Evolutionary conservation across 2,797 vertebrate genomes (phyloP), one percentile per base, ranked within the genome.

Genomic region (Hapalemur alaotrensis): DNA sequence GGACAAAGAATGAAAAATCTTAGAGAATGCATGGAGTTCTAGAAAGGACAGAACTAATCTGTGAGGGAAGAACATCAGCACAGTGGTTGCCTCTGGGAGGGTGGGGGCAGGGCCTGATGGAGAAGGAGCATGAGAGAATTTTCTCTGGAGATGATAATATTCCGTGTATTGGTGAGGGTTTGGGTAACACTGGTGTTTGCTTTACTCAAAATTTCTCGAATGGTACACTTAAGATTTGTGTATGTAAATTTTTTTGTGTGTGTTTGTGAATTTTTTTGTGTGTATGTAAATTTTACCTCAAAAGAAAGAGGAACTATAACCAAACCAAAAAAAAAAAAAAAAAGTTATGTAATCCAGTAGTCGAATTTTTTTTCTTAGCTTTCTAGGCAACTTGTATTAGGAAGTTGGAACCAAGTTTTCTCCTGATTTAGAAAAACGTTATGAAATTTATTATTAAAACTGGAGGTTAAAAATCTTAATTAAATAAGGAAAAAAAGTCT

Each of bases 381-480:
- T 88, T 9, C 35, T 87, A 28, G 38, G 83, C 18, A 76, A 38
- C 46, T 80, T 82, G 4, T 48, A 17, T 93, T 67, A 54, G 43
- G 43, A 46, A 46, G 43, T 46, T 46, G 43, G 32, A 41, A 54
- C 46, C 70, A 65, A 30, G 5, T 61, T 81, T 84, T 93, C 10
- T 72, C 52, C 52, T 61, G 76, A 38, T 91, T 70, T 65, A 35
- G n/a, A 67, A 93, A 69, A 82, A 54, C 20, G 73, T 25, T 15
- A 12, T 73, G 78, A 81, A 61, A 46, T 76, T 61, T 87, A 43
- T 57, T 88, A 94, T 14, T 69, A 5, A 80, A 79, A 23, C 65
- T 82, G 78, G 38, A 96, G 59, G 6, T 52, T 84, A 88, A 94
- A 67, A 94, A 76, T 52, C 23, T 85, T 94, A 72, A 25, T 93